Evolutionary conservation across 2,888 invertebrate genomes (phyloP).

Genomic region (Cerceris rybyensis): DNA sequence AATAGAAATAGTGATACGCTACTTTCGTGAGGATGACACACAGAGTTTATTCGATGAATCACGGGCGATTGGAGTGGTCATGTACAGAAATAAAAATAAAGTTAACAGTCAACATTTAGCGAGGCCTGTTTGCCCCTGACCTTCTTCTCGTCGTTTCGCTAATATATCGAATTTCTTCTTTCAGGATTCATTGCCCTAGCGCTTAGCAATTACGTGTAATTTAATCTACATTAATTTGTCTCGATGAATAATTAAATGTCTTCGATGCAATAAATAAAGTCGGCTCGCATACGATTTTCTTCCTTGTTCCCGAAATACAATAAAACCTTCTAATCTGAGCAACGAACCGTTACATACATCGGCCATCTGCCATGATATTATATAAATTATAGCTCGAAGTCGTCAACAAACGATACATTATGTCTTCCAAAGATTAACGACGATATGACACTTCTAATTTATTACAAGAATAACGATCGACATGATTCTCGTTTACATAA

Average conservation of each 20-base stretch:
- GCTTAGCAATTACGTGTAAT: not conserved
- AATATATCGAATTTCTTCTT: slow-evolving; percentile 11
- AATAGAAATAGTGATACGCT: slow-evolving; percentile 24
- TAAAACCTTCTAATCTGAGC: no score
- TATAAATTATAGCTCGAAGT: no score
- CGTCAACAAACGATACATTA: no score
- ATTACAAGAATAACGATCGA: not conserved
- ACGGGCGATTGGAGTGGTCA: slow-evolving; percentile 58
- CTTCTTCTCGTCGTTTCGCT: slow-evolving; percentile 37
- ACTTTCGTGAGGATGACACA: slow-evolving; percentile 44
- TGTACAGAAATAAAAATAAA: slow-evolving; percentile 65
- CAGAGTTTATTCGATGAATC: slow-evolving; percentile 60
- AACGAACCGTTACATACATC: no score
- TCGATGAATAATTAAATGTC: no score
- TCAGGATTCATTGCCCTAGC: not conserved
- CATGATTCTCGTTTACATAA: not conserved
- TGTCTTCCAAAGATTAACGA: not conserved
- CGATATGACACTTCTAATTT: not conserved
- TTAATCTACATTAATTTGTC: not conserved
- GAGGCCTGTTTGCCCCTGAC: slow-evolving; percentile 49
- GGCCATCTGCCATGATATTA: no score
- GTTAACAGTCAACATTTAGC: slow-evolving; percentile 41
- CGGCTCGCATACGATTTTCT: no score
- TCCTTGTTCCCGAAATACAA: no score
- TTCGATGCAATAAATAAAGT: no score